Percentiles rank a stretch among this genome's conserved stretches.
Conservation (phyloP, 53 echinoderm and acorn worm genomes). For the Stichopus horrens region DNA sequence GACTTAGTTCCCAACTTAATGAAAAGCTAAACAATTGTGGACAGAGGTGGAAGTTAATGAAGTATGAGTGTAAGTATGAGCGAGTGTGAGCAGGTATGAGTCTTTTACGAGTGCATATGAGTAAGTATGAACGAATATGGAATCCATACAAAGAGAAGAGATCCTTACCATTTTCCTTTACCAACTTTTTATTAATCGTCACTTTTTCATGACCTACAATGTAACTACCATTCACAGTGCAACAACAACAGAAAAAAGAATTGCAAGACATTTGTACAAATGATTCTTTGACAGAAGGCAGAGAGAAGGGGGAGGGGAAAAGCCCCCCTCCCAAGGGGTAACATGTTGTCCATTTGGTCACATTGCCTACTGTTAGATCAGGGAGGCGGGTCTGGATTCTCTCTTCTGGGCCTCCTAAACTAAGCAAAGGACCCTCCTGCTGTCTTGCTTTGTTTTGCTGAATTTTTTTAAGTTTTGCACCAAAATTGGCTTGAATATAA, state of each 20-base stretch:
- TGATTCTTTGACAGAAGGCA: background rate
- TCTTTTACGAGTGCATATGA: too few species aligned
- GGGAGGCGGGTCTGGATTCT: background rate
- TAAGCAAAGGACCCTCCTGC: background rate
- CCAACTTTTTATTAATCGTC: conserved; percentile 44
- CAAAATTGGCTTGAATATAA: conserved; percentile 24
- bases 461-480: background rate
- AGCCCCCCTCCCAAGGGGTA: background rate
- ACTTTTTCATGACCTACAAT: conserved; percentile 49
- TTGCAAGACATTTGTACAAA: conserved; percentile 28
- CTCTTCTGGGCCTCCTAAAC: background rate
- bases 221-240: conserved; percentile 52
- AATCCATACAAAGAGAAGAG: too few species aligned
- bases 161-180: background rate
- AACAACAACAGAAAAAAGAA: conserved; percentile 41
- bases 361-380: background rate
- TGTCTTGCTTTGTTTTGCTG: background rate
- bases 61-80: too few species aligned
- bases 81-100: too few species aligned
- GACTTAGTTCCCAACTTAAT: too few species aligned
- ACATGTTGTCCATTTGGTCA: background rate
- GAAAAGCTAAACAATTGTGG: too few species aligned
- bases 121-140: too few species aligned
- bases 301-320: background rate
- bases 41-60: too few species aligned